phyloP scores from a whole-genome alignment of 2,113 vertebrate species.

The Todiramphus saurophagus region DNA sequence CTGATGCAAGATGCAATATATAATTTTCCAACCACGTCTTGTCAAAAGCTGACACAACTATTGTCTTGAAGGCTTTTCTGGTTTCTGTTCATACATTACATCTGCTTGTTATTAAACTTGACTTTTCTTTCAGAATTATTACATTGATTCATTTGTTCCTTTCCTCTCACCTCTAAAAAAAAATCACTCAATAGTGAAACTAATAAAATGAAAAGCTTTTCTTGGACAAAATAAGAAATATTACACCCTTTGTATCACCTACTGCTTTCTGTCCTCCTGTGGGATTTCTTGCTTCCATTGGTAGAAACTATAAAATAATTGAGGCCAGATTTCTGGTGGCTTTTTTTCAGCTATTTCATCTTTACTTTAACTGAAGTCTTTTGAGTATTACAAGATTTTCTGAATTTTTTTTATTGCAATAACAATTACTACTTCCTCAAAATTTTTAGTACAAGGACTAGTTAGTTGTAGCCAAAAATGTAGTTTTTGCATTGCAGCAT shows the following conservation, averaged over 20 bases:
- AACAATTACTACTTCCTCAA: background rate
- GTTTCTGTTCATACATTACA: background rate
- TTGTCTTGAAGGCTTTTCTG: background rate
- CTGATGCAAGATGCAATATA: background rate
- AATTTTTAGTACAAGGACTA: background rate
- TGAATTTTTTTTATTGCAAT: background rate
- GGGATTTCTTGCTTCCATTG: background rate
- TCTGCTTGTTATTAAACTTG: constrained; percentile 27
- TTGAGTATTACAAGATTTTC: background rate
- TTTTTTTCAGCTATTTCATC: background rate
- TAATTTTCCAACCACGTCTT: background rate
- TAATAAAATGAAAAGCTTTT: constrained; percentile 38
- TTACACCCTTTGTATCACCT: background rate
- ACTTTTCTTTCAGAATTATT: constrained; percentile 41
- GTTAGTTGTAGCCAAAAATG: background rate
- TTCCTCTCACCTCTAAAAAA: constrained; percentile 27
- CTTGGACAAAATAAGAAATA: constrained; percentile 15
- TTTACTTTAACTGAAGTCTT: background rate
- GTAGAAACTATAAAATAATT: background rate
- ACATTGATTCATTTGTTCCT: background rate
- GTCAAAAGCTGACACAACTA: constrained; percentile 1
- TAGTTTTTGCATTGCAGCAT: background rate
- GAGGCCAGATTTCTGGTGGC: background rate
- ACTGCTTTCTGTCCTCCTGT: background rate
- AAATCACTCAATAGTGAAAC: constrained; percentile 11